Evolutionary conservation across 2,888 invertebrate genomes (phyloP).

Genomic region (Drosophila austrosaltans): DNA sequence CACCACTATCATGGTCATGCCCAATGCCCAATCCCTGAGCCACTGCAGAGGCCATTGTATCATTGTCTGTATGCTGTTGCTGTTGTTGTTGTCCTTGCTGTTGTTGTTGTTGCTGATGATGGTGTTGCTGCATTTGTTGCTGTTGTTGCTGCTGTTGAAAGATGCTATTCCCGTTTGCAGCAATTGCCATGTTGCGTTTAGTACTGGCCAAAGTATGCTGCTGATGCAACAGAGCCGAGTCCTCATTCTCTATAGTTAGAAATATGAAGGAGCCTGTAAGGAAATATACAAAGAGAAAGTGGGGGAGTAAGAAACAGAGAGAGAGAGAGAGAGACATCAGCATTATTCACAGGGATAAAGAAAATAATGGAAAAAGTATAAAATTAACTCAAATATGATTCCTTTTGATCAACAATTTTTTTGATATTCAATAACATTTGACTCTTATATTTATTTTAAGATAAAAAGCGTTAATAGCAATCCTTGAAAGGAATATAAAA

Average conservation of each 20-base stretch:
- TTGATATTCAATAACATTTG: no score
- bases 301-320: background rate
- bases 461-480: no score
- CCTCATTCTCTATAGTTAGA: slow-evolving; percentile 89
- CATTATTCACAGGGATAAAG: background rate
- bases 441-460: no score
- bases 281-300: slow-evolving; percentile 4
- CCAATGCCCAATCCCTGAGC: slow-evolving; percentile 49
- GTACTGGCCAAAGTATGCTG: slow-evolving; percentile 86
- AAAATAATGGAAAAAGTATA: background rate
- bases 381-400: background rate
- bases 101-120: slow-evolving; percentile 18
- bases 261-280: slow-evolving; percentile 90
- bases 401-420: background rate
- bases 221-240: slow-evolving; percentile 83
- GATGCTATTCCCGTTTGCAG: slow-evolving; percentile 56
- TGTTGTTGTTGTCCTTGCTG: slow-evolving; percentile 24
- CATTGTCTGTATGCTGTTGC: slow-evolving; percentile 68
- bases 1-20: slow-evolving; percentile 34
- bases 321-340: slow-evolving; percentile 11
- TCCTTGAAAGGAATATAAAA: no score
- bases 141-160: slow-evolving; percentile 59
- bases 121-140: slow-evolving; percentile 25
- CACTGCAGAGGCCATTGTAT: slow-evolving; percentile 61
- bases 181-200: slow-evolving; percentile 73